Evolutionary conservation across 2,888 invertebrate genomes (phyloP).

Genomic region (Apodemia zela): DNA sequence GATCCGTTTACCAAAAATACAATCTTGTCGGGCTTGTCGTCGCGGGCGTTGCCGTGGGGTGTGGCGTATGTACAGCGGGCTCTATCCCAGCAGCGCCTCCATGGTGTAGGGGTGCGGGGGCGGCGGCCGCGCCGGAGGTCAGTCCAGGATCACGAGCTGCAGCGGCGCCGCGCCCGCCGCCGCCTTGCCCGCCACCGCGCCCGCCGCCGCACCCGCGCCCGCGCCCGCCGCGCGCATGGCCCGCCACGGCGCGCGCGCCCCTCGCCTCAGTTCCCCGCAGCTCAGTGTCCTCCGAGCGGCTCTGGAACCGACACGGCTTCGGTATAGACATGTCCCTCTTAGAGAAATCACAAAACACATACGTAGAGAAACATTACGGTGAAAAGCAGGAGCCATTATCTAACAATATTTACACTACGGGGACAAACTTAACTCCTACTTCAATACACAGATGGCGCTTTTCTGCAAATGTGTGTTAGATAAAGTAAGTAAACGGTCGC

Average conservation of each 20-base stretch:
- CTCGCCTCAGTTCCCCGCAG: constrained; percentile 88
- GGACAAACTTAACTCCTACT: too few species aligned
- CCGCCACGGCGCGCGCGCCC: constrained; percentile 93
- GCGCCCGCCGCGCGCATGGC: constrained; percentile 78
- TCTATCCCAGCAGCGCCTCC: constrained; percentile 83
- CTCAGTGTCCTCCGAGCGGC: constrained; percentile 91
- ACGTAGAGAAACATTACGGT: background rate
- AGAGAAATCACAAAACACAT: background rate
- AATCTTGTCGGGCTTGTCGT: constrained; percentile 43
- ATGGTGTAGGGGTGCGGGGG: constrained; percentile 82
- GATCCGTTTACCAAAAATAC: constrained; percentile 78
- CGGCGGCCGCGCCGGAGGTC: constrained; percentile 75
- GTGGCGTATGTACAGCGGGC: constrained; percentile 24
- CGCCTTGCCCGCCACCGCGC: constrained; percentile 31
- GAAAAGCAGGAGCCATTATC: too few species aligned
- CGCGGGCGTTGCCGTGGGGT: constrained; percentile 5
- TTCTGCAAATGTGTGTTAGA: too few species aligned
- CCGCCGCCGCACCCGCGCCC: constrained; percentile 83
- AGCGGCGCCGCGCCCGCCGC: constrained; percentile 39
- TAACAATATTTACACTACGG: too few species aligned
- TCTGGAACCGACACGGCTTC: constrained; percentile 62
- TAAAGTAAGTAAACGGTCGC: too few species aligned
- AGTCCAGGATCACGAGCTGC: constrained; percentile 87
- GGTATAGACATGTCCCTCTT: background rate
- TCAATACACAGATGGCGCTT: too few species aligned